Evolutionary conservation across 2,888 invertebrate species (phyloP).

Genomic region (Punctoribates punctum): DNA sequence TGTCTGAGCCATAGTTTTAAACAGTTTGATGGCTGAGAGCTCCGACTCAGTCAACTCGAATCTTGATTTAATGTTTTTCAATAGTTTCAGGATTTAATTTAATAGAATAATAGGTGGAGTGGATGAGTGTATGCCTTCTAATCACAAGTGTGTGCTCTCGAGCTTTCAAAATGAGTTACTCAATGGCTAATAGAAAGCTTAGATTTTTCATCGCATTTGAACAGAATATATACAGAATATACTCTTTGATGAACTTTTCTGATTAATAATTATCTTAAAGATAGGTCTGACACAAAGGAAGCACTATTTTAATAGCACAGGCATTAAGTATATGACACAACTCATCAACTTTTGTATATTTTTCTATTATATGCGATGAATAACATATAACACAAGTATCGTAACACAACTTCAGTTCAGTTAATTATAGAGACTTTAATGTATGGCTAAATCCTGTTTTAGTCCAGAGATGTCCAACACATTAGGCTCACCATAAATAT

Average conservation of each 20-base stretch:
- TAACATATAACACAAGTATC: background rate
- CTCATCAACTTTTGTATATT: conserved; percentile 16
- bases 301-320: too few relatives aligned
- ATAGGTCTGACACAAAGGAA: background rate
- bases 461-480: too few relatives aligned
- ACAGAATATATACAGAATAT: background rate
- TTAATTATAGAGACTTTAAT: background rate
- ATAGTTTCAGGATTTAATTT: background rate
- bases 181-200: background rate
- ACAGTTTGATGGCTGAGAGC: background rate
- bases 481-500: too few relatives aligned
- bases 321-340: background rate
- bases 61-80: background rate
- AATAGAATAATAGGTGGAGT: background rate
- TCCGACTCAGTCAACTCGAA: background rate
- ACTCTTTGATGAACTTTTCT: background rate
- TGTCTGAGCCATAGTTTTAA: background rate
- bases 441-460: too few relatives aligned
- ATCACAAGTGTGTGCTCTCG: background rate
- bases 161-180: background rate
- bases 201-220: background rate
- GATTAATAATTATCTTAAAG: background rate
- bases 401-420: background rate
- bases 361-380: background rate
- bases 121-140: background rate